Base-by-base conservation (phyloP, 2,888 invertebrate genomes). In the Chironomus tentans region DNA sequence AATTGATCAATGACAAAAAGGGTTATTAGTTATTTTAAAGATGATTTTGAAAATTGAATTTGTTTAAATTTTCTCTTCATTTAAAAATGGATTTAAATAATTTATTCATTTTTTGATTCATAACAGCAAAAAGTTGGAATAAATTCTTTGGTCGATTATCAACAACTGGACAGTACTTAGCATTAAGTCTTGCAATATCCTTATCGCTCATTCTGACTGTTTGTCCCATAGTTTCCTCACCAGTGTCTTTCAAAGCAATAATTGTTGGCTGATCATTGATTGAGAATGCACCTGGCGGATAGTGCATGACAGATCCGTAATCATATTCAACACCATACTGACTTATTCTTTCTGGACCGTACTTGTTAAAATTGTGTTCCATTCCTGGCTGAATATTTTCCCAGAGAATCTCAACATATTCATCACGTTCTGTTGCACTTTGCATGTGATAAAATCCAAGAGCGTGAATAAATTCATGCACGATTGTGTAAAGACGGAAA, bases 391-490 rank as follows among this genome's bases (percentile, higher is more conserved):
- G 18, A 62, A 76, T 76, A 13, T 72, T 68, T 5, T 72, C 68
- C 68, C 68, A 76, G 12, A 85, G 82, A 15, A 92, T 85, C 1
- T 79, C 82, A 2, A 89, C 89, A 79, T 85, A 89, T 76, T 88
- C 85, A 79, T 92, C 91, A 2, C 91, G 82, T 79, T 91, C 91
- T 1, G 65, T 79, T 0, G 85, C 84, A 24, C 22, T 24, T 12
- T 65, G 65, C 65, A 65, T 65, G 21, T 65, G 65, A 65, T 24
- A 65, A 10, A 65, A 65, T 24, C 65, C 65, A 10, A 65, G 21
- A 12, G 88, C 90, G 80, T 92, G 92, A 83, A 91, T 87, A 77
- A 92, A 82, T 81, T 92, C 92, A 79, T 92, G 92, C 21, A 90
- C 82, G 0, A 89, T 86, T 0, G 91, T 91, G 5, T 62, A 46